phyloP scores from a whole-genome alignment of 2,113 vertebrate genomes.

The Heterochromis multidens region DNA sequence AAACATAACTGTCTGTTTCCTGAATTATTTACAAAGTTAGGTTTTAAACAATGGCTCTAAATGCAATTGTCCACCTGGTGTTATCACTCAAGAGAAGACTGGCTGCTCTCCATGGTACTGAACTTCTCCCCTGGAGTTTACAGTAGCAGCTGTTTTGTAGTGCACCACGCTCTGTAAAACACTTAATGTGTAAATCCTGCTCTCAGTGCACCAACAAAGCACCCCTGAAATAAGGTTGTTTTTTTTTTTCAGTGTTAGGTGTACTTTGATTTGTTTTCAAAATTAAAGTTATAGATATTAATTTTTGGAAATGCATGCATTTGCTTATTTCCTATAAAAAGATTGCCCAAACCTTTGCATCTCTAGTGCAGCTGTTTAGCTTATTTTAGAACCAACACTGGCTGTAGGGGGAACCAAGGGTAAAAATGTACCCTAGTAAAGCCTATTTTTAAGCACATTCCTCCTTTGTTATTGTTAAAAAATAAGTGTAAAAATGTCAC shows the following conservation, averaged over 20 bases:
- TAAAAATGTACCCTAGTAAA: not conserved
- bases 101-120: conserved; percentile 78
- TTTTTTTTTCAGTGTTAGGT: not conserved
- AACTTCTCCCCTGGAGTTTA: conserved; percentile 24
- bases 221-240: not conserved
- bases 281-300: not conserved
- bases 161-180: not conserved
- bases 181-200: not conserved
- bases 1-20: not conserved
- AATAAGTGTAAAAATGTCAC: not conserved
- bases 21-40: not conserved
- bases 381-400: not conserved
- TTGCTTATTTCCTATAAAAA: not conserved
- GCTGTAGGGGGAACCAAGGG: not conserved
- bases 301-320: not conserved
- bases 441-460: not conserved
- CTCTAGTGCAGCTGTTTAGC: not conserved
- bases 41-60: not conserved
- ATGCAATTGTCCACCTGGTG: not conserved
- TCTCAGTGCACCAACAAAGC: accelerated
- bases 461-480: not conserved
- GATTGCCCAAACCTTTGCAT: not conserved
- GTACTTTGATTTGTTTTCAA: not conserved
- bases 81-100: not conserved
- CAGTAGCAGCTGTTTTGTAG: not conserved